Evolutionary conservation across 2,888 invertebrate species (phyloP).

Genomic region (Ferdinandea cuprea): DNA sequence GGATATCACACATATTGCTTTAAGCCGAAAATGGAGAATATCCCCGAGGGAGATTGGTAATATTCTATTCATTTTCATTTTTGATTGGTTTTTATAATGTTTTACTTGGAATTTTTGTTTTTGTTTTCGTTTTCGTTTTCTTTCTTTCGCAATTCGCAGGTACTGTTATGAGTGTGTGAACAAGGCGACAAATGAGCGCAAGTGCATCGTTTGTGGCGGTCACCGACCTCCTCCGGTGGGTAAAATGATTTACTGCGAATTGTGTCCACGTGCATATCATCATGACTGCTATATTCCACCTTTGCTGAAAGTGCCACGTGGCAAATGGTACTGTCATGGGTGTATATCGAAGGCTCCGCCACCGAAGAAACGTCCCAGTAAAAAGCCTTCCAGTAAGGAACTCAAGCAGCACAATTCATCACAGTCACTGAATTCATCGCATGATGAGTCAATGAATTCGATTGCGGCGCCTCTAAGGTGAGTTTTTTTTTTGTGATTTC

Average conservation of each 20-base stretch:
- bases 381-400: conserved; percentile 83
- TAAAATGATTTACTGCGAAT: conserved; percentile 92
- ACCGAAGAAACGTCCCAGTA: conserved; percentile 87
- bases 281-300: conserved; percentile 96
- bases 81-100: neutral
- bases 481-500: conserved; percentile 63
- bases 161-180: conserved; percentile 98
- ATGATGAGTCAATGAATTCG: conserved; percentile 82
- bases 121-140: neutral
- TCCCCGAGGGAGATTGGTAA: conserved; percentile 99
- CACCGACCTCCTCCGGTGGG: conserved; percentile 85
- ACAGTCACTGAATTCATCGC: conserved; percentile 82
- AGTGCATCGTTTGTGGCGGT: conserved; percentile 96
- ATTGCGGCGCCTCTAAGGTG: conserved; percentile 82
- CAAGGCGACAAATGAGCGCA: conserved; percentile 95
- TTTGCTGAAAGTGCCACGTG: conserved; percentile 91
- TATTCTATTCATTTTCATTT: conserved; percentile 77
- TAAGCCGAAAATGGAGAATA: conserved; percentile 97
- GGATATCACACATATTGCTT: conserved; percentile 99
- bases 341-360: conserved; percentile 93
- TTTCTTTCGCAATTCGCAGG: conserved; percentile 84
- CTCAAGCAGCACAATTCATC: conserved; percentile 79
- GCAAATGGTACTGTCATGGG: conserved; percentile 95
- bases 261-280: conserved; percentile 96
- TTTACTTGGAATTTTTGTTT: neutral